Evolutionary conservation across 23 tunicate genomes (phyloP).

Genomic region (Trididemnum miniatum): DNA sequence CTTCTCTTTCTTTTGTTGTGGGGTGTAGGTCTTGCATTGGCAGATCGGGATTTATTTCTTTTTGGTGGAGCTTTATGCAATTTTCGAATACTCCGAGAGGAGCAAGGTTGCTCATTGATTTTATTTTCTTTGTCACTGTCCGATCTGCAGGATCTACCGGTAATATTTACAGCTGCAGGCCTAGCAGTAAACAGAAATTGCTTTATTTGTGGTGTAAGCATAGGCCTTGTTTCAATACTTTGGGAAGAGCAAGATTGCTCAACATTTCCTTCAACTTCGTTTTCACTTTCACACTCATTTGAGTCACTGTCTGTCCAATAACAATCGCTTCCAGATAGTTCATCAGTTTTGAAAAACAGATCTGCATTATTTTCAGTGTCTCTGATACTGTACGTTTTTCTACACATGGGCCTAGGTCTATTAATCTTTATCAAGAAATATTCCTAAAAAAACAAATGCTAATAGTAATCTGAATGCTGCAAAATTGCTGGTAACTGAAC

Average conservation of each 20-base stretch:
- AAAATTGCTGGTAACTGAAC: conserved; percentile 18
- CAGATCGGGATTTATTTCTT: conserved; percentile 19
- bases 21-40: conserved; percentile 37
- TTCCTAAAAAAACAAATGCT: conserved; percentile 28
- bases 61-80: conserved; percentile 25
- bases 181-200: conserved; percentile 24
- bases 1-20: conserved; percentile 31
- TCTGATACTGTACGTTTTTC: conserved; percentile 23
- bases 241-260: conserved; percentile 13
- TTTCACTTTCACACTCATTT: conserved; percentile 27
- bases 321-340: conserved; percentile 33
- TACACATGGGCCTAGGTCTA: conserved; percentile 18
- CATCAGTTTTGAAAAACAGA: conserved; percentile 34
- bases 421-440: conserved; percentile 19
- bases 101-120: conserved; percentile 35
- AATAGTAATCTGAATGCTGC: conserved; percentile 33
- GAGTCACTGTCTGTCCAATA: conserved; percentile 34
- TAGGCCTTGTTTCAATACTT: conserved; percentile 10
- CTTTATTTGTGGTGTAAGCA: conserved; percentile 3
- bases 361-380: conserved; percentile 28
- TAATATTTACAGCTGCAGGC: conserved; percentile 36
- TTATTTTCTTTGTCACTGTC: conserved; percentile 19
- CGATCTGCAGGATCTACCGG: conserved; percentile 8
- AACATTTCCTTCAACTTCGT: conserved; percentile 7
- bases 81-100: conserved; percentile 26